A percentile compares a stretch with the other conserved stretches of the same genome.
Evolutionary conservation across 2,888 invertebrate species (phyloP).

Genomic region (Tuta absoluta): DNA sequence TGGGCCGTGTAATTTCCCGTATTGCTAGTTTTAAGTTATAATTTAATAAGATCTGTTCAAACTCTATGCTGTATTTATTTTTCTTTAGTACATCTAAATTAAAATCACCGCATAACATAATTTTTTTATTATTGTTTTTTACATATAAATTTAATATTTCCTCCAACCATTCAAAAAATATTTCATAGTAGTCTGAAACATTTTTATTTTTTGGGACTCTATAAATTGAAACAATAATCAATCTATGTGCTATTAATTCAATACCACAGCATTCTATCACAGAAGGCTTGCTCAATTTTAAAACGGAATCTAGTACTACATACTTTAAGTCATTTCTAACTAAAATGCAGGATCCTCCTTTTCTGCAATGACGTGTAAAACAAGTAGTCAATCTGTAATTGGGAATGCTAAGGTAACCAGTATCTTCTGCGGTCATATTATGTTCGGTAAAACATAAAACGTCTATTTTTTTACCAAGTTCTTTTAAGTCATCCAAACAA

Average conservation of each 20-base stretch:
- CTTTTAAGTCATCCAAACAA: neutral
- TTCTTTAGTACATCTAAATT: neutral
- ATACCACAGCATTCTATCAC: slow-evolving; percentile 16
- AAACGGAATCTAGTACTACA: too few species aligned
- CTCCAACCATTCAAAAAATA: slow-evolving; percentile 6
- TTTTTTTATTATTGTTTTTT: neutral
- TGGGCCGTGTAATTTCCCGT: neutral
- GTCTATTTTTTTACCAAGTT: neutral
- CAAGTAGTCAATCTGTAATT: neutral
- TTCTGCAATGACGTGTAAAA: neutral
- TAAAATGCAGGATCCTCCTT: slow-evolving; percentile 15
- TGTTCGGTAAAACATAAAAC: slow-evolving; percentile 9
- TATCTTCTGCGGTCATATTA: neutral
- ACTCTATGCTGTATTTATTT: neutral
- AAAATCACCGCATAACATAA: slow-evolving; percentile 10
- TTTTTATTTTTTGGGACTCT: slow-evolving; percentile 13
- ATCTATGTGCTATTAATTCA: neutral
- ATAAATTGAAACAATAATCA: slow-evolving; percentile 2
- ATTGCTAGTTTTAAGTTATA: slow-evolving; percentile 13
- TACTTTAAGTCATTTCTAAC: neutral
- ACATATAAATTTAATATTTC: neutral
- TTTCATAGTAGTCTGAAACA: neutral
- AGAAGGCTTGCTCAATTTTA: too few species aligned
- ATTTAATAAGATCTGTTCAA: neutral
- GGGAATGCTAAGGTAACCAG: neutral